Conservation (phyloP, 2,113 vertebrate genomes). For the Typhlomys cinereus region DNA sequence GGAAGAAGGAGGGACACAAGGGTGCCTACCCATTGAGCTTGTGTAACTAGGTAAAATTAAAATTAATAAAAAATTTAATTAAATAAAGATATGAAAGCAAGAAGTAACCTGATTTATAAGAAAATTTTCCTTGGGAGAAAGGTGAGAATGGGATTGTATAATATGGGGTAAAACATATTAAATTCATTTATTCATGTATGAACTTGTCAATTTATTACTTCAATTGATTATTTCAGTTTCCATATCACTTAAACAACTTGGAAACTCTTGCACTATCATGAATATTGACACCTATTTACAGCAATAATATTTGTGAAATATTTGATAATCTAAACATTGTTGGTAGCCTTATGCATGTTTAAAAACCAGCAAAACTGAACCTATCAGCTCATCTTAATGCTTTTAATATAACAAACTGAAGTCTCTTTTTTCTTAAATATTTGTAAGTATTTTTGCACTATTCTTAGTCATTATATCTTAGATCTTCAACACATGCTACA, state of each 20-base stretch:
- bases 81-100: no score
- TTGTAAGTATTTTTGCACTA: background rate
- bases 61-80: no score
- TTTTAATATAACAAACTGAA: background rate
- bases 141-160: no score
- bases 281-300: background rate
- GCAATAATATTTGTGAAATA: background rate
- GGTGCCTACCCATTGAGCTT: no score
- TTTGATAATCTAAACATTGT: background rate
- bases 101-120: no score
- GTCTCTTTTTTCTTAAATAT: background rate
- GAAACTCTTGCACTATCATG: background rate
- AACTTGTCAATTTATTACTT: background rate
- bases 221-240: background rate
- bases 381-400: background rate
- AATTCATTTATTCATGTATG: no score
- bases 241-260: no score
- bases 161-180: no score
- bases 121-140: no score
- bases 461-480: background rate
- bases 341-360: background rate
- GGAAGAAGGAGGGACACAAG: no score
- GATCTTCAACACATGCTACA: background rate
- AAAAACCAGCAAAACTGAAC: background rate
- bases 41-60: no score